Evolutionary conservation across 2,888 invertebrate genomes (phyloP).

Genomic region (Lasioglossum villosulum): DNA sequence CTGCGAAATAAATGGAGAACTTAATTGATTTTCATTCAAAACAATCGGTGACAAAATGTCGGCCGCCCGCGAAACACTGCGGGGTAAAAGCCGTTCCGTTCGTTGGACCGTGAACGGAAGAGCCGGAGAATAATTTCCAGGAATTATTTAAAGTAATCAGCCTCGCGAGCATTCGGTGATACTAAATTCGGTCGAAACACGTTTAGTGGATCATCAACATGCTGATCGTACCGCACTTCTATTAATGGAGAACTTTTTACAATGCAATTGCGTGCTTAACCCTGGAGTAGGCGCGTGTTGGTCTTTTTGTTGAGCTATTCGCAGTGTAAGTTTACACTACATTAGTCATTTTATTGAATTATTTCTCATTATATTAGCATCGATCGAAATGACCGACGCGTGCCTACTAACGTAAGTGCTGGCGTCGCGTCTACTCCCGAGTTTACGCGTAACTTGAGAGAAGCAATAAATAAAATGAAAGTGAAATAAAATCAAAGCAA

Average conservation of each 20-base stretch:
- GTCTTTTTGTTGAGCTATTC: too few relatives aligned
- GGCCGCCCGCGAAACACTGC: background rate
- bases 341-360: too few relatives aligned
- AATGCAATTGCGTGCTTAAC: background rate
- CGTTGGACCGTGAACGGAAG: background rate
- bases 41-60: constrained; percentile 1
- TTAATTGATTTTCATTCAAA: constrained; percentile 24
- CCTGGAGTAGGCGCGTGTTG: too few relatives aligned
- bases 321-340: too few relatives aligned
- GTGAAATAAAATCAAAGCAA: background rate
- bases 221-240: background rate
- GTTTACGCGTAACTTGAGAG: too few relatives aligned
- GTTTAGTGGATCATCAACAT: background rate
- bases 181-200: background rate
- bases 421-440: too few relatives aligned
- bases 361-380: too few relatives aligned
- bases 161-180: background rate
- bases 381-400: too few relatives aligned
- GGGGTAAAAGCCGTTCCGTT: background rate
- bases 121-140: background rate
- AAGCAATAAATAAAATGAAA: too few relatives aligned
- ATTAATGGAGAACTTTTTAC: background rate
- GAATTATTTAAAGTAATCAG: background rate
- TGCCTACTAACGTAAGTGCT: too few relatives aligned
- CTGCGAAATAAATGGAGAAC: constrained; percentile 30